Percentiles rank a stretch among this genome's conserved stretches.
These are phyloP conservation scores for Ammodramus savannarum DNA, from an alignment of 2,113 vertebrate genomes.

Conservation along the genomic window DNA sequence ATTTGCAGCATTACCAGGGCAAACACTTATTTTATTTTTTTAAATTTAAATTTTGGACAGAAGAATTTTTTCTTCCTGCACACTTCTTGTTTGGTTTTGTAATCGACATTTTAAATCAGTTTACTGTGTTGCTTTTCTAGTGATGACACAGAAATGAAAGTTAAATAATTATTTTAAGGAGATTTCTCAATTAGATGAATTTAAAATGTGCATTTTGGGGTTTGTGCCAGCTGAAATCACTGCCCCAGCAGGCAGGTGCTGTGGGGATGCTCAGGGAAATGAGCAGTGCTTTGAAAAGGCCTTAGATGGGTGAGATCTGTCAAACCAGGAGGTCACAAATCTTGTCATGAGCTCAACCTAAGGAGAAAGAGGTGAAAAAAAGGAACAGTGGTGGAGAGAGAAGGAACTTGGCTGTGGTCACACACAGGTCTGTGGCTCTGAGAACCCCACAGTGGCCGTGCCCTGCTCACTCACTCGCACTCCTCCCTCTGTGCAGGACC, in stretches of 20 bases:
- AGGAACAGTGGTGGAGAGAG: background rate
- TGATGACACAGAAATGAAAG: background rate
- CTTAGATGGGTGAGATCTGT: background rate
- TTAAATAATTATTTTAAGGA: background rate
- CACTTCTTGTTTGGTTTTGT: background rate
- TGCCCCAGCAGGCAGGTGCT: background rate
- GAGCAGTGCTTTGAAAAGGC: background rate
- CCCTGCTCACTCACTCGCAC: background rate
- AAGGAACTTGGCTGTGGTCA: background rate
- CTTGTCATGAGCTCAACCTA: background rate
- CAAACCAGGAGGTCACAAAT: background rate
- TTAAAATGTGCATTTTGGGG: background rate
- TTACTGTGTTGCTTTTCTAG: background rate
- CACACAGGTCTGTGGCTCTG: background rate
- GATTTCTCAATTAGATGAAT: background rate
- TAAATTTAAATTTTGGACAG: background rate
- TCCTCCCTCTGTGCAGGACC: background rate
- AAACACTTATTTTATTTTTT: background rate
- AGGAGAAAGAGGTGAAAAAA: background rate
- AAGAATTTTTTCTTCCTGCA: background rate
- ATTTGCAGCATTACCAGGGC: background rate
- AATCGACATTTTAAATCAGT: accelerated
- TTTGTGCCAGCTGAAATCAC: background rate
- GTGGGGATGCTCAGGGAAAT: background rate
- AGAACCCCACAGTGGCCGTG: background rate